Percentiles rank a stretch among this genome's conserved stretches.
Conservation (phyloP, 2,113 vertebrate genomes). For the Lanius ludovicianus region DNA sequence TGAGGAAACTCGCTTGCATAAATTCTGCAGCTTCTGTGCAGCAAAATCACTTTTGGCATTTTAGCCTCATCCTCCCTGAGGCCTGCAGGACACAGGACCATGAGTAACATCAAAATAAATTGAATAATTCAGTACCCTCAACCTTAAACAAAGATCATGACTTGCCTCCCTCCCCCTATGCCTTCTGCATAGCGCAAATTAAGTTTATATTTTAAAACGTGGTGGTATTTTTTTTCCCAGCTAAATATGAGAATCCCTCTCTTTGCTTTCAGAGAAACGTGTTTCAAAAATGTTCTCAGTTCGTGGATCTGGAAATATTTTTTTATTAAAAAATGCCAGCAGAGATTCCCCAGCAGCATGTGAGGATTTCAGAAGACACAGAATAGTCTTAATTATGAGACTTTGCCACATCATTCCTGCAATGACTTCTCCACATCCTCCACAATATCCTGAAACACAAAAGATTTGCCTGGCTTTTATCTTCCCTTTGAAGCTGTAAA, state of each 20-base stretch:
- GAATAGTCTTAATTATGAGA: not conserved
- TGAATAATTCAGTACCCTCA: not conserved
- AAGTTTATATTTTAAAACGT: not conserved
- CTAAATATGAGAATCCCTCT: not conserved
- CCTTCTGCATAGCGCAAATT: not conserved
- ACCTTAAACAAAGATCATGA: not conserved
- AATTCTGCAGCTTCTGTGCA: not conserved
- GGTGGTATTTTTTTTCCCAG: not conserved
- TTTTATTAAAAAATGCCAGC: not conserved
- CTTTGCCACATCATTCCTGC: not conserved
- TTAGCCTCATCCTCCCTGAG: not conserved
- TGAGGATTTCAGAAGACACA: not conserved
- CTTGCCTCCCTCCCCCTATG: not conserved
- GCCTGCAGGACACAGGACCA: not conserved
- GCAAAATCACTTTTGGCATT: not conserved
- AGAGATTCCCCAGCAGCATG: not conserved
- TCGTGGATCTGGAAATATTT: not conserved
- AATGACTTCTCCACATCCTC: fast-evolving
- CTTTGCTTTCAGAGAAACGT: not conserved
- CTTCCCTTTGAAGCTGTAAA: not conserved
- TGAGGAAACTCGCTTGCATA: not conserved
- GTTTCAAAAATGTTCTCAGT: not conserved
- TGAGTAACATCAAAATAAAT: not conserved
- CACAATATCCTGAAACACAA: not conserved
- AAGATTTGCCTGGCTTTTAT: not conserved